A percentile compares a stretch with the other conserved stretches of the same genome.
Evolutionary conservation across 2,113 vertebrate species (phyloP).

Genomic region (Sturnus vulgaris): DNA sequence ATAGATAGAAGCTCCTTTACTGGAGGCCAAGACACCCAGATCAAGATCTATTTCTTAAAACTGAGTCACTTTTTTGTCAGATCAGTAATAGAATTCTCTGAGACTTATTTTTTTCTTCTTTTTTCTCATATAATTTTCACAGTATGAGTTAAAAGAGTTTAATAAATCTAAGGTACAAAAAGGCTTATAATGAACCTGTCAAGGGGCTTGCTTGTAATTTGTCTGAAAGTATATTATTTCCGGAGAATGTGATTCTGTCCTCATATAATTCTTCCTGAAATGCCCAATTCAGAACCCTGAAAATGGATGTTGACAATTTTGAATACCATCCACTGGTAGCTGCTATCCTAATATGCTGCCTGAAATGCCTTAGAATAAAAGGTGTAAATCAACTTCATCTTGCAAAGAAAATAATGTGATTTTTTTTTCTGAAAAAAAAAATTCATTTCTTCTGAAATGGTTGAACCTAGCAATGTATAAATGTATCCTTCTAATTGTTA

Average conservation of each 20-base stretch:
- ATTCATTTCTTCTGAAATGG: not conserved
- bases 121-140: conserved; percentile 15
- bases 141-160: conserved; percentile 25
- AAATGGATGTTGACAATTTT: conserved; percentile 24
- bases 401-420: not conserved
- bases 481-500: not conserved
- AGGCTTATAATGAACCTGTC: conserved; percentile 46
- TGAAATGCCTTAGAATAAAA: not conserved
- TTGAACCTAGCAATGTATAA: not conserved
- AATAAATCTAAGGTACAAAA: conserved; percentile 49
- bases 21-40: not conserved
- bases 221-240: conserved; percentile 44
- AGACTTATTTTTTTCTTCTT: not conserved
- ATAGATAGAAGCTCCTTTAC: not conserved
- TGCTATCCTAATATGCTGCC: not conserved
- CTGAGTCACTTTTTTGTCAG: not conserved
- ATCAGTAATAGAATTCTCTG: not conserved
- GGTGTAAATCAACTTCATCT: not conserved
- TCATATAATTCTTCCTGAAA: conserved; percentile 21
- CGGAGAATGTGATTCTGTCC: conserved; percentile 24
- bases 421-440: not conserved
- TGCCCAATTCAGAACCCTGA: not conserved
- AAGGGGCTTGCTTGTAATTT: conserved; percentile 37
- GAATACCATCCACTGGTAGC: not conserved
- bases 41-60: not conserved